Conservation (phyloP, 2,888 invertebrate genomes). For the Polylopha cassiicola region DNA sequence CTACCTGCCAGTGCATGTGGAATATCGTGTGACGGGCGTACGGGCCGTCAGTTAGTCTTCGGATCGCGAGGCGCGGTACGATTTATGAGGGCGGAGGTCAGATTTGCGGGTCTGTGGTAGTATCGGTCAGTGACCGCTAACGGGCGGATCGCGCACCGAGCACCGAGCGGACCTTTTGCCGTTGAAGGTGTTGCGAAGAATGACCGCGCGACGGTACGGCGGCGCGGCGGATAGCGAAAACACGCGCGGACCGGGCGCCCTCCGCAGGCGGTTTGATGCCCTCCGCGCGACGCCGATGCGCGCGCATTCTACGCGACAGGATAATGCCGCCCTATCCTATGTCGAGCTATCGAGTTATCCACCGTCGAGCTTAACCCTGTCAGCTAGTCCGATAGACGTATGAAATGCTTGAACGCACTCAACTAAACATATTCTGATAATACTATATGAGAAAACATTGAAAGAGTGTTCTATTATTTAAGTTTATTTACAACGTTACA, state of each 20-base stretch:
- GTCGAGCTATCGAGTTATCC: constrained; percentile 73
- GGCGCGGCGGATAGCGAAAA: constrained; percentile 33
- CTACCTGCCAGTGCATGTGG: constrained; percentile 45
- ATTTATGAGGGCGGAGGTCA: constrained; percentile 36
- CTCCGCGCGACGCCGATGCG: constrained; percentile 70
- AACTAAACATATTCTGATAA: background rate
- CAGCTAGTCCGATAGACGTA: constrained; percentile 35
- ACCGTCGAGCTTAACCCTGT: constrained; percentile 57
- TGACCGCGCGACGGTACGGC: constrained; percentile 48
- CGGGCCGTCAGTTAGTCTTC: constrained; percentile 25
- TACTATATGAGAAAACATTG: background rate
- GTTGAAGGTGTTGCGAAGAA: constrained; percentile 56
- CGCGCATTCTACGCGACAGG: constrained; percentile 60
- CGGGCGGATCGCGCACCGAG: constrained; percentile 42
- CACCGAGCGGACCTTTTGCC: constrained; percentile 48
- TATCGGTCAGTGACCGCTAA: constrained; percentile 71
- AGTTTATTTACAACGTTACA: no score
- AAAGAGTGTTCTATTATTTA: background rate
- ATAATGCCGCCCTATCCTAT: constrained; percentile 71
- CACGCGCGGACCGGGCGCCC: constrained; percentile 69
- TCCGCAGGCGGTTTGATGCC: constrained; percentile 72
- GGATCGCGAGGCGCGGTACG: constrained; percentile 31
- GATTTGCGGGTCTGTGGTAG: constrained; percentile 31
- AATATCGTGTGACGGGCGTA: constrained; percentile 23
- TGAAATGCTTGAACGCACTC: constrained; percentile 10